A percentile compares a stretch with the other conserved stretches of the same genome.
These are phyloP conservation scores for Distichodus sexfasciatus DNA, from an alignment of 2,797 vertebrate genomes.

Conservation along the genomic window DNA sequence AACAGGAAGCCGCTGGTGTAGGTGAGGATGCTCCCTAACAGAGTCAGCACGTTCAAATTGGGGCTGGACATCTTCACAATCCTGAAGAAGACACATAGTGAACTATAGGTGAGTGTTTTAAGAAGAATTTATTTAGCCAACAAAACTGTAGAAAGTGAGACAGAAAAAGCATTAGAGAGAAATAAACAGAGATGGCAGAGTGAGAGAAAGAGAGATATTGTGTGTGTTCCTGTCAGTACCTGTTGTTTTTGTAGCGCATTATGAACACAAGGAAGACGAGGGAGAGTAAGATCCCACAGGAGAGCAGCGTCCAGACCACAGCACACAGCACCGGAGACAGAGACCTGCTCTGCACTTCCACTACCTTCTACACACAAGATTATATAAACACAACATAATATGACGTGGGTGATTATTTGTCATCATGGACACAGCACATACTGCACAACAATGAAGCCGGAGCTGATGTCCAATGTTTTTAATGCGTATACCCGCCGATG, in stretches of 20 bases:
- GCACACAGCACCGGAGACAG: constrained; percentile 80
- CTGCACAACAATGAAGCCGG: no score
- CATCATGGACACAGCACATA: no score
- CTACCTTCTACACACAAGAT: constrained; percentile 56
- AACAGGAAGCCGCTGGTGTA: constrained; percentile 91
- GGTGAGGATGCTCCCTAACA: constrained; percentile 87
- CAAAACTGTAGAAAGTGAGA: not conserved
- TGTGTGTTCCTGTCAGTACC: constrained; percentile 71
- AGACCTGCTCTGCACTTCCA: constrained; percentile 56
- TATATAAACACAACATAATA: constrained; percentile 20
- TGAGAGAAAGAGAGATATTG: not conserved
- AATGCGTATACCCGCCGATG: no score
- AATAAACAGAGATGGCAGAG: not conserved
- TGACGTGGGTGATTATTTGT: not conserved
- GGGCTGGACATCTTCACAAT: constrained; percentile 99
- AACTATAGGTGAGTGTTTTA: no score
- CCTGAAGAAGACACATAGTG: constrained; percentile 64
- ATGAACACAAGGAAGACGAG: constrained; percentile 90
- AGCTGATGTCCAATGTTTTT: no score
- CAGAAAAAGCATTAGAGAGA: not conserved
- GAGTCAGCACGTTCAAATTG: constrained; percentile 91
- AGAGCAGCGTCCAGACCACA: constrained; percentile 86
- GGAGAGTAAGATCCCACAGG: constrained; percentile 82
- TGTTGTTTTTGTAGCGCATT: constrained; percentile 91
- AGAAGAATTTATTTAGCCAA: no score